Base-by-base conservation (phyloP, 2,888 invertebrate genomes). In the Mactromeris polynyma region DNA sequence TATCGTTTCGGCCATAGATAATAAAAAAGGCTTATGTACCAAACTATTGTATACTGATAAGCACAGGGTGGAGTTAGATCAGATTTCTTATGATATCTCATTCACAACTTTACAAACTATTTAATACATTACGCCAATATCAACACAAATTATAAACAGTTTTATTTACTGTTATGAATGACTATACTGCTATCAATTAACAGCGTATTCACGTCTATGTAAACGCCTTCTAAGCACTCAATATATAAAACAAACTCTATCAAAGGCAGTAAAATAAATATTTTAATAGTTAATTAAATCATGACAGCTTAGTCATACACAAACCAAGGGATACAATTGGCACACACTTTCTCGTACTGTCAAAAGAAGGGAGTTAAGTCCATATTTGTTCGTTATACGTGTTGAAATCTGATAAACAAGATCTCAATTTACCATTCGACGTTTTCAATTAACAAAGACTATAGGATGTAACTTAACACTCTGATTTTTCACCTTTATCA, bases 361-460 rank as follows among this genome's bases (percentile, higher is more conserved):
- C 14, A 3, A 17, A 46, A n/a, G n/a, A n/a, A n/a, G n/a, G n/a
- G n/a, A 46, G 6, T 46, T 7, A 26, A 64, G 58, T 64, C 26
- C 58, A 64, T 26, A 26, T 64, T 64, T 2, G 58, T 64, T 64
- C 58, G 26, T 64, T 58, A 7, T 26, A 64, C 58, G 2, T 26
- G 26, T 1, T 64, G 58, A 64, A 64, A 64, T 64, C 58, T 64
- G 58, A 64, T 64, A 64, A n/a, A 26, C 4, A n/a, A 26, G 2
- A 26, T 64, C 58, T 21, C 58, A n/a, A 0, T 64, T 26, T 64
- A 64, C 26, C 26, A 9, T 2, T n/a, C 26, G 9, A 64, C 58
- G 26, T 64, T 64, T 64, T 64, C 58, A 64, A 64, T 64, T 64
- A 64, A 64, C 58, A 26, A 64, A 64, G 26, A 64, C 58, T 26